These are phyloP conservation scores for Caenorhabditis sp. DNA, from an alignment of 2,888 invertebrate species.

Conservation along the genomic window DNA sequence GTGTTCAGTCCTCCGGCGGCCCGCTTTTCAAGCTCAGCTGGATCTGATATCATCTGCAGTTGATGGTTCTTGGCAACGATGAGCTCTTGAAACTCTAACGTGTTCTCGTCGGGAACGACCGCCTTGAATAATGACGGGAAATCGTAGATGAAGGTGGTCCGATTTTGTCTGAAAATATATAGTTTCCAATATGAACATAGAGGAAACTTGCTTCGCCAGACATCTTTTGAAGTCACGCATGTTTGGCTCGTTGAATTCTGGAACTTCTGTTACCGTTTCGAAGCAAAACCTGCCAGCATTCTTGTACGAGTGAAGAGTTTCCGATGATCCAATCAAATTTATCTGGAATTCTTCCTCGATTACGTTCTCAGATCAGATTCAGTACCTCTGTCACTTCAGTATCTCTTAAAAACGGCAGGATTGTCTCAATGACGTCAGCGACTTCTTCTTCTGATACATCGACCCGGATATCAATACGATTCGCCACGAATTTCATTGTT, in stretches of 20 bases:
- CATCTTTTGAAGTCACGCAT: constrained; percentile 45
- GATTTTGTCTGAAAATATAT: constrained; percentile 39
- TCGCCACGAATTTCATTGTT: constrained; percentile 33
- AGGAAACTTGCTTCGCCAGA: constrained; percentile 34
- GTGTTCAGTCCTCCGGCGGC: constrained; percentile 34
- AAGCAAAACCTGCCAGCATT: neutral
- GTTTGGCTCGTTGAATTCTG: constrained; percentile 4
- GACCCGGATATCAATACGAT: constrained; percentile 21
- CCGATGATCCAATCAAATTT: neutral
- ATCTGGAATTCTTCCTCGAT: too few relatives aligned
- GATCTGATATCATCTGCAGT: constrained; percentile 19
- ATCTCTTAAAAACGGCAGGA: too few relatives aligned
- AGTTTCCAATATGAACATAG: too few relatives aligned
- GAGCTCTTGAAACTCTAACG: constrained; percentile 26
- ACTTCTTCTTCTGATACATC: neutral
- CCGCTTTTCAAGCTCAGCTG: constrained; percentile 31
- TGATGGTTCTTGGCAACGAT: constrained; percentile 18
- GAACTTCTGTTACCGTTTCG: neutral
- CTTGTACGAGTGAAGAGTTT: neutral
- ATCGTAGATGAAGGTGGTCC: constrained; percentile 60
- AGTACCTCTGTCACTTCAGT: constrained; percentile 18
- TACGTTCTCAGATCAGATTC: neutral
- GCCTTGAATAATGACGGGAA: constrained; percentile 42
- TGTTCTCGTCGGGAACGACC: neutral
- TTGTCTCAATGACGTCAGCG: neutral